Percentiles rank a stretch among this genome's conserved stretches.
phyloP scores from a whole-genome alignment of 2,113 vertebrate species.

The Eolophus roseicapilla region DNA sequence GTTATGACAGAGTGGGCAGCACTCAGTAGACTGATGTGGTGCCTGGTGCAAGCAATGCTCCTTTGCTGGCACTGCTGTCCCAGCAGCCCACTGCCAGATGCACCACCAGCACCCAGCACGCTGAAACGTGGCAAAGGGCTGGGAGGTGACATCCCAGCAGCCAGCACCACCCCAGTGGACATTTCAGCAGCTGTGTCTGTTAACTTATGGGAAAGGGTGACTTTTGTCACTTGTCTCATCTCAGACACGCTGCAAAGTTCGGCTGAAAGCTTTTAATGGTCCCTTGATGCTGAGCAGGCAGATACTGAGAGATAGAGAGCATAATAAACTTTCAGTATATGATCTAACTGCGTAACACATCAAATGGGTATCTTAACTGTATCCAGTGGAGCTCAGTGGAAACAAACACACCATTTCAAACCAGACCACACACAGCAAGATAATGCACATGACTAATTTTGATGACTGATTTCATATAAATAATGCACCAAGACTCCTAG shows the following conservation, averaged over 20 bases:
- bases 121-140: fast-evolving
- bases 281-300: conserved; percentile 40
- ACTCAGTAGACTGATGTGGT: fast-evolving
- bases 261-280: conserved; percentile 42
- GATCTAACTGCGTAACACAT: conserved; percentile 37
- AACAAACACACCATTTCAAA: conserved; percentile 37
- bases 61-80: background rate
- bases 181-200: background rate
- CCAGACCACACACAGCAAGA: conserved; percentile 71
- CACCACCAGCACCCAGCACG: background rate
- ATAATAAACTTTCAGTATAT: conserved; percentile 52
- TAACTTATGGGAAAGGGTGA: background rate
- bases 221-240: conserved; percentile 39
- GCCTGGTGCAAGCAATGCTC: background rate
- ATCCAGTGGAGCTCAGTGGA: conserved; percentile 29
- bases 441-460: conserved; percentile 66
- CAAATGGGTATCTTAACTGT: conserved; percentile 25
- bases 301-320: conserved; percentile 55
- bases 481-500: conserved; percentile 41
- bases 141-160: background rate
- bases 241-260: background rate
- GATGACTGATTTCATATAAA: conserved; percentile 65
- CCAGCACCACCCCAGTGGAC: background rate
- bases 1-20: background rate
- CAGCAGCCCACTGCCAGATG: background rate